Conservation (phyloP, 2,888 invertebrate species). For the Spisula solida region DNA sequence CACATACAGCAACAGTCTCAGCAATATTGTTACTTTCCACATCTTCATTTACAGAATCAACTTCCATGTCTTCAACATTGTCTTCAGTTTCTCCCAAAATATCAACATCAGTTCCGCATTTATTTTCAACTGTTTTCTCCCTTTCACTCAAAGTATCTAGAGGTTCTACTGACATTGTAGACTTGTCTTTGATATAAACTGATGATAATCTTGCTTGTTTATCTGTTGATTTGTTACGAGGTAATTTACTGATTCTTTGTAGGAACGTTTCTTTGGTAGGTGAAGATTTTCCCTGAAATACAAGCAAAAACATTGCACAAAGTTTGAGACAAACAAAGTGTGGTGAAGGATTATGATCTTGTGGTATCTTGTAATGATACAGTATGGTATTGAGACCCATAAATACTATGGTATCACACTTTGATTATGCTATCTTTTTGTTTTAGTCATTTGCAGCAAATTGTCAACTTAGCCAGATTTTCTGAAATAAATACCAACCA, state of each 20-base stretch:
- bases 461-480: too few species aligned
- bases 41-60: constrained; percentile 1
- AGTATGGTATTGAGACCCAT: too few species aligned
- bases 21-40: neutral
- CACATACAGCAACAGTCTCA: neutral
- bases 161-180: neutral
- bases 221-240: constrained; percentile 33
- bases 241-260: constrained; percentile 48
- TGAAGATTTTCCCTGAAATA: constrained; percentile 29
- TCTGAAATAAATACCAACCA: too few species aligned
- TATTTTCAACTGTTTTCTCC: neutral
- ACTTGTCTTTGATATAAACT: constrained; percentile 26
- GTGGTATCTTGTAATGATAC: too few species aligned
- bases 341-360: too few species aligned
- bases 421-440: too few species aligned
- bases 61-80: constrained; percentile 19
- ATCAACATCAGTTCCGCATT: neutral
- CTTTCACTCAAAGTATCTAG: neutral
- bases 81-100: neutral
- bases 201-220: constrained; percentile 28
- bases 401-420: too few species aligned
- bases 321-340: neutral
- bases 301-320: neutral
- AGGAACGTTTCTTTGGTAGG: constrained; percentile 42
- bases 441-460: too few species aligned